phyloP scores from a whole-genome alignment of 1,140 invertebrate species.

The Drosophila malerkotliana region DNA sequence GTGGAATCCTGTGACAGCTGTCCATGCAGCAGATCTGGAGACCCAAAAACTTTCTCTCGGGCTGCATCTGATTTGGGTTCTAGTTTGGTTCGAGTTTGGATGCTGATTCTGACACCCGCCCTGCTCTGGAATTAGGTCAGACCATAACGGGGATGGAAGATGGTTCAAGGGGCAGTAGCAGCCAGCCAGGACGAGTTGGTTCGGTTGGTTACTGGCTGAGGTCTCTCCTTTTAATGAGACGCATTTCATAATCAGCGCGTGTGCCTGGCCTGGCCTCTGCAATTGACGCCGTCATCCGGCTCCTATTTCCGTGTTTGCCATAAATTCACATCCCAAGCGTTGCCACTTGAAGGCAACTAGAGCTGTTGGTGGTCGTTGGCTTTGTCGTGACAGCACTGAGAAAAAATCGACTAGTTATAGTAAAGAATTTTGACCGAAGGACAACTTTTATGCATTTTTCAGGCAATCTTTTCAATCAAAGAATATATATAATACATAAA shows the following conservation, averaged over 20 bases:
- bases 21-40: slow-evolving; percentile 39
- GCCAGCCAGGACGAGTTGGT: slow-evolving; percentile 15
- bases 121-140: slow-evolving; percentile 58
- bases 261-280: slow-evolving; percentile 40
- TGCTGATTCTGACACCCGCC: slow-evolving; percentile 30
- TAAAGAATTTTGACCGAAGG: no score
- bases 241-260: slow-evolving; percentile 76
- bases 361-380: slow-evolving; percentile 32
- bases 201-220: slow-evolving; percentile 15
- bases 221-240: slow-evolving; percentile 71
- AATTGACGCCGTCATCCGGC: slow-evolving; percentile 60
- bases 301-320: slow-evolving; percentile 73
- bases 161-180: background rate
- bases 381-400: background rate
- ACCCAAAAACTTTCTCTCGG: slow-evolving; percentile 49
- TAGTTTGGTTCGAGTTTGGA: background rate
- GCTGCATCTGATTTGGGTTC: slow-evolving; percentile 16
- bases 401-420: background rate
- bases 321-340: slow-evolving; percentile 63
- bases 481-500: background rate
- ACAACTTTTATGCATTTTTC: background rate
- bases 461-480: background rate
- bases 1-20: slow-evolving; percentile 60
- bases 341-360: slow-evolving; percentile 71
- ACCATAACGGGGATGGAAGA: background rate